Conservation (phyloP, 37 sponge, comb jelly and placozoan genomes). For the Mnemiopsis leidyi region DNA sequence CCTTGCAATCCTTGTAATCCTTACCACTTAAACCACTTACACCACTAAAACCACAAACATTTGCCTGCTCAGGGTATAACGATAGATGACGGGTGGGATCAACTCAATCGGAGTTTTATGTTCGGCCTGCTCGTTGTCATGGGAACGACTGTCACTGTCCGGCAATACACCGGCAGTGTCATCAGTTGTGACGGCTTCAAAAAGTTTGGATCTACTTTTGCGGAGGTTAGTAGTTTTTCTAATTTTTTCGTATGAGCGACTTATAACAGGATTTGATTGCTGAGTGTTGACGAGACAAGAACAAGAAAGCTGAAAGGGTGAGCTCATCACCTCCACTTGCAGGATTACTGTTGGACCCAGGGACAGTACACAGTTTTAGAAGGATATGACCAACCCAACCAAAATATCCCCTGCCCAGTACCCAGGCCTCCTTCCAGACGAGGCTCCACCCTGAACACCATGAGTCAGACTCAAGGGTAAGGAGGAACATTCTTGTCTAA, state of each 20-base stretch:
- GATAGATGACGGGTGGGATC: slow-evolving; percentile 47
- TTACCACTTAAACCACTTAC: no score
- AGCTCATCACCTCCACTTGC: no score
- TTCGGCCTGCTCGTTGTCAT: slow-evolving; percentile 49
- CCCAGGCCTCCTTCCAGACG: slow-evolving; percentile 24
- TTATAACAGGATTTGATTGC: no score
- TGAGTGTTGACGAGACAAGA: no score
- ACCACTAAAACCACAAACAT: no score
- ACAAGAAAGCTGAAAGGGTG: no score
- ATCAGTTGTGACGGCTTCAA: slow-evolving; percentile 60
- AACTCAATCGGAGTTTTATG: slow-evolving; percentile 36
- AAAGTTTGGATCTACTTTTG: slow-evolving; percentile 59
- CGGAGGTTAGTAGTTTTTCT: slow-evolving; percentile 40
- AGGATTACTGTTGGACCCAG: no score
- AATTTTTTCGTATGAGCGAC: no score
- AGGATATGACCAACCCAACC: slow-evolving; percentile 1
- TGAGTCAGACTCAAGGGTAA: slow-evolving; percentile 39
- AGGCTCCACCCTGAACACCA: slow-evolving; percentile 39
- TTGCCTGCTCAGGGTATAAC: slow-evolving; percentile 64
- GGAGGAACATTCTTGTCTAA: no score
- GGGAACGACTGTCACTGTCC: slow-evolving; percentile 42
- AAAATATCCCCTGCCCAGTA: slow-evolving; percentile 44
- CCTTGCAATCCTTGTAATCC: no score
- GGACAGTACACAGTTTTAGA: slow-evolving; percentile 31
- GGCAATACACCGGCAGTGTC: slow-evolving; percentile 57